phyloP scores from a whole-genome alignment of 2,113 vertebrate species.

The Pituophis catenifer region DNA sequence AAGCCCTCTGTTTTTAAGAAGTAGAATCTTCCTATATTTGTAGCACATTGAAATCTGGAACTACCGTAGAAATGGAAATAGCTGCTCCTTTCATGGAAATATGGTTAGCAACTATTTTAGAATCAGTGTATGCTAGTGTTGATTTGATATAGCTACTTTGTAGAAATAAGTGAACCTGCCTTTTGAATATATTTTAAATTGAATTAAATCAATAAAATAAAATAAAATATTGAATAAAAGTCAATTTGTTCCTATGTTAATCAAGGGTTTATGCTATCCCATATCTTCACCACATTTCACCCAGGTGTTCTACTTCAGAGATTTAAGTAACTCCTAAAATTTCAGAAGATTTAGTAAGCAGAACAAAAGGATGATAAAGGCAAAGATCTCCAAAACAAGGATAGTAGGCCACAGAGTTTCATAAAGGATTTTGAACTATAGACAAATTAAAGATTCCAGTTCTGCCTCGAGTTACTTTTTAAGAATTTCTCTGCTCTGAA shows the following conservation, averaged over 20 bases:
- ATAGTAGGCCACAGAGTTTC: not conserved
- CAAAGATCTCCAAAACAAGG: not conserved
- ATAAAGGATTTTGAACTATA: not conserved
- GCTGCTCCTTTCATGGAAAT: not conserved
- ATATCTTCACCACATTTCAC: not conserved
- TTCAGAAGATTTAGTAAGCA: not conserved
- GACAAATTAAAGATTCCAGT: not conserved
- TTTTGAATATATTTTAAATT: not conserved
- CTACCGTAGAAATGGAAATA: not conserved
- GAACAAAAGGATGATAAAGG: not conserved
- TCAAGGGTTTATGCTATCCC: not conserved
- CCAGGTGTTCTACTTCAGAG: not conserved
- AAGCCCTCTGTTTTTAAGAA: not conserved
- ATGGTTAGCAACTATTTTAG: not conserved
- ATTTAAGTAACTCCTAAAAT: not conserved
- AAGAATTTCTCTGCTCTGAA: not conserved
- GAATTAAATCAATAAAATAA: not conserved
- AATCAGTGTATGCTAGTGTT: not conserved
- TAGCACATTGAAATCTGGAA: not conserved
- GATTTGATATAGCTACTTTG: not conserved
- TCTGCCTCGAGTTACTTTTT: not conserved
- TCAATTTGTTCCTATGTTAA: not conserved
- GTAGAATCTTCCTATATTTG: not conserved
- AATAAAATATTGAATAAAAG: not conserved
- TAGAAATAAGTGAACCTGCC: not conserved